A percentile compares a stretch with the other conserved stretches of the same genome.
Conservation (phyloP, 2,113 vertebrate genomes). For the Anguilla japonica region DNA sequence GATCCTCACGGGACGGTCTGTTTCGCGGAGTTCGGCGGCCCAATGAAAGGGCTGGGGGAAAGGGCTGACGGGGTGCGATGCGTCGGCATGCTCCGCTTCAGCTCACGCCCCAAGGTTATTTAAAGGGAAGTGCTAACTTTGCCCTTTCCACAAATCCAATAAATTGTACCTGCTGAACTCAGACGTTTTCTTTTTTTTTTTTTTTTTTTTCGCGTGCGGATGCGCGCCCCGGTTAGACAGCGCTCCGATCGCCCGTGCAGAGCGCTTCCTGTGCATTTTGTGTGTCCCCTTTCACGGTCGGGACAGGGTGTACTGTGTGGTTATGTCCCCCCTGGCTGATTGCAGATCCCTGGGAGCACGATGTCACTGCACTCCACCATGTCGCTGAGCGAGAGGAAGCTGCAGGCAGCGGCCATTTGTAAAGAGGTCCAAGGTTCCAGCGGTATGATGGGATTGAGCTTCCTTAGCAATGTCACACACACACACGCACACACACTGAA, state of each 20-base stretch:
- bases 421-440: constrained; percentile 84
- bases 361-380: constrained; percentile 83
- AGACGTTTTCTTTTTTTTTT: constrained; percentile 36
- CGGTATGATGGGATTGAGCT: constrained; percentile 57
- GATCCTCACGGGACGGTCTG: not conserved
- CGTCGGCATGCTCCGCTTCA: not conserved
- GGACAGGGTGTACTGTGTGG: constrained; percentile 37
- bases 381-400: constrained; percentile 80
- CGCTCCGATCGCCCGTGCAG: constrained; percentile 1
- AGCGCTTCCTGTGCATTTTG: constrained; percentile 2
- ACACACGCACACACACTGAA: not conserved
- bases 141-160: constrained; percentile 56
- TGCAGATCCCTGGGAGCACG: constrained; percentile 59
- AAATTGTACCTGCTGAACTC: constrained; percentile 48
- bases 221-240: not conserved
- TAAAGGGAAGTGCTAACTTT: constrained; percentile 69
- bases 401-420: constrained; percentile 88
- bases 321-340: constrained; percentile 33
- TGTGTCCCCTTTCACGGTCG: not conserved
- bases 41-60: not conserved
- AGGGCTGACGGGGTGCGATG: not conserved
- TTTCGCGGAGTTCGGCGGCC: not conserved
- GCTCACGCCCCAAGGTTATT: constrained; percentile 67
- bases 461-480: not conserved
- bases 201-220: not conserved